A percentile compares a stretch with the other conserved stretches of the same genome.
Evolutionary conservation across 2,888 invertebrate genomes (phyloP).

Genomic region (Oasisia sp.): DNA sequence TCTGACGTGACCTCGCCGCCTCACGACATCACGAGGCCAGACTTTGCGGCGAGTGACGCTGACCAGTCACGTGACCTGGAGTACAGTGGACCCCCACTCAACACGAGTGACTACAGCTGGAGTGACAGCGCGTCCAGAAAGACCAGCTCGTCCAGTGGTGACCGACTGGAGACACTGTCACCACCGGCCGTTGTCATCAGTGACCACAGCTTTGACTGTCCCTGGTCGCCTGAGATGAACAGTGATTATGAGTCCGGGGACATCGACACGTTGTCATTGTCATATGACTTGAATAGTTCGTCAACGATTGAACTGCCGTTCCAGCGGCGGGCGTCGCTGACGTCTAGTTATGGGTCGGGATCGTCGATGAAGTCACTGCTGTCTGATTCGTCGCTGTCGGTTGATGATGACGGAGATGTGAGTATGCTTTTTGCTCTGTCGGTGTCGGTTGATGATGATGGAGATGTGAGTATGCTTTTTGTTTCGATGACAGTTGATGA

Average conservation of each 20-base stretch:
- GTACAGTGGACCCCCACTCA: neutral
- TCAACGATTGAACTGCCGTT: neutral
- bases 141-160: neutral
- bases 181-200: neutral
- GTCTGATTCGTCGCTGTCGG: slow-evolving; percentile 17
- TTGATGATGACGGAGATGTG: neutral
- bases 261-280: neutral
- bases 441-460: no score
- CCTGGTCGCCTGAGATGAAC: neutral
- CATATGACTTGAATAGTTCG: neutral
- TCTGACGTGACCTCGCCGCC: neutral
- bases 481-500: no score
- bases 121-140: neutral
- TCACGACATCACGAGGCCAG: neutral
- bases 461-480: no score
- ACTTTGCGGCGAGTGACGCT: neutral
- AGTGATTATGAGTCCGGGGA: neutral
- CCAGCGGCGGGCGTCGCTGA: neutral
- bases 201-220: neutral
- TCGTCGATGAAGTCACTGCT: slow-evolving; percentile 4
- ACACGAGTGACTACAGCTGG: neutral
- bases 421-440: neutral
- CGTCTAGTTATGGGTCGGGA: neutral
- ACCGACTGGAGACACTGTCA: neutral
- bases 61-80: slow-evolving; percentile 6